These are phyloP conservation scores for Poecilia velifera DNA, from an alignment of 2,797 vertebrate genomes.

Conservation along the genomic window DNA sequence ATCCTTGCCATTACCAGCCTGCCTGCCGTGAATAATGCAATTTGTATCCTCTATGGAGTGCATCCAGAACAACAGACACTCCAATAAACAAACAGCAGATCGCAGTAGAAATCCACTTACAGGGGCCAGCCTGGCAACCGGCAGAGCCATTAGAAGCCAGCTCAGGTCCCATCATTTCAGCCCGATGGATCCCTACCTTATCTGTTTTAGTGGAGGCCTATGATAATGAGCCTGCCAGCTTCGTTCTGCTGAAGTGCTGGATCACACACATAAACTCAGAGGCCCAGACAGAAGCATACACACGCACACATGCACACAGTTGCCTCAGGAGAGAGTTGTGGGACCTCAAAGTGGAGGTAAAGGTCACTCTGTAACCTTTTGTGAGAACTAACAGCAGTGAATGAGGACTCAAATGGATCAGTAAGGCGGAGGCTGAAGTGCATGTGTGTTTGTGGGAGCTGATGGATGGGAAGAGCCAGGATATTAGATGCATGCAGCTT, in stretches of 20 bases:
- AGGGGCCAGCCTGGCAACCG: slow-evolving; percentile 64
- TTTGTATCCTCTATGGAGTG: slow-evolving; percentile 86
- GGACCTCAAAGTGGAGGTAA: slow-evolving; percentile 63
- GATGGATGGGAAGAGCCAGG: slow-evolving; percentile 24
- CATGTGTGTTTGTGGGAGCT: slow-evolving; percentile 11
- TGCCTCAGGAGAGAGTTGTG: slow-evolving; percentile 66
- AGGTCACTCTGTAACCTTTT: slow-evolving; percentile 78
- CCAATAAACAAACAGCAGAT: slow-evolving; percentile 82
- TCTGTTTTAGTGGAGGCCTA: slow-evolving; percentile 55
- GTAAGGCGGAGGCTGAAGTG: slow-evolving; percentile 26
- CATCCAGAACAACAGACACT: slow-evolving; percentile 83
- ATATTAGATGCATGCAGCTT: slow-evolving; percentile 14
- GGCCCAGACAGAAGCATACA: slow-evolving; percentile 22
- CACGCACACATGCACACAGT: slow-evolving; percentile 40
- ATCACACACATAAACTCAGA: slow-evolving; percentile 41
- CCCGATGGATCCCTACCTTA: slow-evolving; percentile 66
- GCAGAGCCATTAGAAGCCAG: slow-evolving; percentile 69
- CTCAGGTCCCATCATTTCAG: slow-evolving; percentile 71
- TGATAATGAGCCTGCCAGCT: slow-evolving; percentile 72
- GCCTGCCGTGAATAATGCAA: slow-evolving; percentile 85
- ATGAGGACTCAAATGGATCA: slow-evolving; percentile 66
- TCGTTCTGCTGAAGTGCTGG: slow-evolving; percentile 49
- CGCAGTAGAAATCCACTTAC: slow-evolving; percentile 81
- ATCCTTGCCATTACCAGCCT: slow-evolving; percentile 81
- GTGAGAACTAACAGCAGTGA: slow-evolving; percentile 52